Conservation (phyloP, 2,113 vertebrate genomes). For the Aplodontia rufa region DNA sequence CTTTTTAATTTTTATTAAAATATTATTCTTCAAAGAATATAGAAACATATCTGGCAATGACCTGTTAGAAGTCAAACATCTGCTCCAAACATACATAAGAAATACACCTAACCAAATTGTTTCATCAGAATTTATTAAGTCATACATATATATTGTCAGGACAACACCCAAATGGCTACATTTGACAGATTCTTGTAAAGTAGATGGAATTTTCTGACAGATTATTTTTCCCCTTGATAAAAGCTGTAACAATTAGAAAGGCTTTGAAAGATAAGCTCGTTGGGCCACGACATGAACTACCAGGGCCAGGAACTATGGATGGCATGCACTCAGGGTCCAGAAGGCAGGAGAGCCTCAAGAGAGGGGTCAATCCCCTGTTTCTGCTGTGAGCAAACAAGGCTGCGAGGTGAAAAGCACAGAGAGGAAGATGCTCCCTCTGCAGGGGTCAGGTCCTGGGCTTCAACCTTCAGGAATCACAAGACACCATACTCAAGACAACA, state of each 20-base stretch:
- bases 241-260: slow-evolving; percentile 24
- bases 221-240: slow-evolving; percentile 67
- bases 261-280: background rate
- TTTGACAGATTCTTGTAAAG: slow-evolving; percentile 65
- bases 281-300: slow-evolving; percentile 4
- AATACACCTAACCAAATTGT: slow-evolving; percentile 61
- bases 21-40: slow-evolving; percentile 73
- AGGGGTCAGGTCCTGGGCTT: background rate
- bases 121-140: slow-evolving; percentile 59
- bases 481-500: slow-evolving; percentile 35
- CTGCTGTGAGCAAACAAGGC: slow-evolving; percentile 57
- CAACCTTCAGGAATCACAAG: slow-evolving; percentile 54
- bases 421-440: slow-evolving; percentile 30
- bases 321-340: slow-evolving; percentile 66
- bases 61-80: slow-evolving; percentile 61
- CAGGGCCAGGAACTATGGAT: slow-evolving; percentile 48
- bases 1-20: slow-evolving; percentile 83
- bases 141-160: background rate
- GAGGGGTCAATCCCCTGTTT: background rate
- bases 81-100: slow-evolving; percentile 61
- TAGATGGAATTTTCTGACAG: slow-evolving; percentile 63
- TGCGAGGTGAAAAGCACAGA: slow-evolving; percentile 25
- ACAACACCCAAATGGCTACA: slow-evolving; percentile 32
- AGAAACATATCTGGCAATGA: slow-evolving; percentile 76
- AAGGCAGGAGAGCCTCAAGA: slow-evolving; percentile 9